Base-by-base conservation (phyloP, 2,888 invertebrate genomes). In the Sarcophaga caerulescens region DNA sequence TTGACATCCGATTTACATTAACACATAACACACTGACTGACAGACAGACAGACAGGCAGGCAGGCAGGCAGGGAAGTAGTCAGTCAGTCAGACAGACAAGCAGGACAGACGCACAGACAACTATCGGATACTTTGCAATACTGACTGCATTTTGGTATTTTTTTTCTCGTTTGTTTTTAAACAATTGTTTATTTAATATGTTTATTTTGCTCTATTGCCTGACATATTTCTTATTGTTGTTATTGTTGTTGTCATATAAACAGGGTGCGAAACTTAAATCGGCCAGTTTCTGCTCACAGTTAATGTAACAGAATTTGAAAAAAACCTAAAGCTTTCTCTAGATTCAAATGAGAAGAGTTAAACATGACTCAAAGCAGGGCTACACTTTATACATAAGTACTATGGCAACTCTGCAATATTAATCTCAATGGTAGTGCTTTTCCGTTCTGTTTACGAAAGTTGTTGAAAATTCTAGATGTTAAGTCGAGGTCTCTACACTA, bases 1-100 rank as follows among this genome's bases (percentile, higher is more conserved):
- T 90, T 91, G 91, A 92, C 91, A 91, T 92, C 91, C 92, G 92
- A 91, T 92, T 91, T 92, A 92, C 92, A 92, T 92, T 91, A 91
- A 89, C 85, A 90, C 84, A 86, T 86, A 86, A 69, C 85, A 81
- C 65, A 70, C 81, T 63, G 69, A 21, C 63, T 52, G 71, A 44
- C 52, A 44, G 60, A 21, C 71, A 23, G 77, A 19, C 68, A 17
- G 21, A 44, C 66, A 14, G 69, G 76, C 35, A 59, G 23, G 19
- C 60, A 57, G n/a, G 19, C 68, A 47, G 76, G 25, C 35, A 35
- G 35, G 45, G 73, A 25, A 59, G 69, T 23, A 57, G 70, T 76
- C 59, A 19, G 70, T 76, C 59, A 19, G 45, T 12, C 83, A 59
- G 44, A 80, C n/a, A 45, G 60, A 83, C 66, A 73, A 73, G 44